A percentile compares a stretch with the other conserved stretches of the same genome.
phyloP scores from a whole-genome alignment of 2,888 invertebrate species.

The Hylaea fasciaria region DNA sequence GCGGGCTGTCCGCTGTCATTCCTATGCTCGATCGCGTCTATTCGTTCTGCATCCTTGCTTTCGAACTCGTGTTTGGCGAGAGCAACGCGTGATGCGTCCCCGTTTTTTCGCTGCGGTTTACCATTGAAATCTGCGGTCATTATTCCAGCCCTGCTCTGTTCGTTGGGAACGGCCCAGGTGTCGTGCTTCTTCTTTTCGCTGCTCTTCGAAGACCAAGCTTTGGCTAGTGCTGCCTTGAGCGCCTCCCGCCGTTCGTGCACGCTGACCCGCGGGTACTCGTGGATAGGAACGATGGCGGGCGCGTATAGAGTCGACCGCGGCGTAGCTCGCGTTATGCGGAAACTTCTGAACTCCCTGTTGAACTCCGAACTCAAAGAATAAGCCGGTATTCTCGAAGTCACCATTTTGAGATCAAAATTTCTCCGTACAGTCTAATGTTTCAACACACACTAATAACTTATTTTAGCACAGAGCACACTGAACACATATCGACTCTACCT shows the following conservation, averaged over 20 bases:
- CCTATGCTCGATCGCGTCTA: constrained; percentile 65
- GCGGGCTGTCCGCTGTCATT: constrained; percentile 67
- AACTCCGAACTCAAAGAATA: constrained; percentile 87
- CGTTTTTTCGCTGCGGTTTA: constrained; percentile 66
- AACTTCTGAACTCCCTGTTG: constrained; percentile 86
- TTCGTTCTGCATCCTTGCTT: constrained; percentile 71
- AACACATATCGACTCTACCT: constrained; percentile 84
- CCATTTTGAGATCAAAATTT: constrained; percentile 86
- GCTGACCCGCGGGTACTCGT: constrained; percentile 86
- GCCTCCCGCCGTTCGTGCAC: constrained; percentile 83
- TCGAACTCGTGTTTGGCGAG: constrained; percentile 78
- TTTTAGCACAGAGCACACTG: constrained; percentile 77
- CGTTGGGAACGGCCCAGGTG: constrained; percentile 75
- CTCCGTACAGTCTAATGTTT: constrained; percentile 61
- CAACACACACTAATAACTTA: constrained; percentile 65
- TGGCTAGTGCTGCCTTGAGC: constrained; percentile 80
- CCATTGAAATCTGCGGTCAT: constrained; percentile 69
- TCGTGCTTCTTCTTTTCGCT: constrained; percentile 78
- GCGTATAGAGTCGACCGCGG: constrained; percentile 81
- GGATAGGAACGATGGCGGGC: constrained; percentile 84
- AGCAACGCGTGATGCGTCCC: constrained; percentile 74
- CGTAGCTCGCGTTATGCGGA: constrained; percentile 82
- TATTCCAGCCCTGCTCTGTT: constrained; percentile 70
- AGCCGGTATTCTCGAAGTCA: constrained; percentile 87
- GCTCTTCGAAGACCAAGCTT: constrained; percentile 80